Evolutionary conservation across 2,797 vertebrate genomes (phyloP).

Genomic region (Crossoptilon crossoptilon): DNA sequence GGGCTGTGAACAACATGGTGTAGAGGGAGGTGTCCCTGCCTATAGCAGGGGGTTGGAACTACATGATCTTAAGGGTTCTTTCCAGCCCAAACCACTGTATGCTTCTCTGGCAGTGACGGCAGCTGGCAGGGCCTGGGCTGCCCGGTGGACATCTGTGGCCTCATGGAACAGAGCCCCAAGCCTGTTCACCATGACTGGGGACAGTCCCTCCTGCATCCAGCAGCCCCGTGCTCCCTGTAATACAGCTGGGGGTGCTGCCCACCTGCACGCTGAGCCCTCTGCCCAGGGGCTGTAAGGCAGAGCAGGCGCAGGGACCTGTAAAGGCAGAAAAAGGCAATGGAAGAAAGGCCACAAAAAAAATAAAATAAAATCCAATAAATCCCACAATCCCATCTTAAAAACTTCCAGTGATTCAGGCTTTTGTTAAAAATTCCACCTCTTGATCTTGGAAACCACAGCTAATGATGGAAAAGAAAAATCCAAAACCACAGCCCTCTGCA

Average conservation of each 20-base stretch:
- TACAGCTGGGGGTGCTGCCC: background rate
- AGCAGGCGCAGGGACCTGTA: background rate
- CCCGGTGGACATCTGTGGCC: background rate
- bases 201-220: background rate
- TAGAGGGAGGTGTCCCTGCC: no score
- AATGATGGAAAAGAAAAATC: slow-evolving; percentile 65
- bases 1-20: no score
- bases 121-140: fast-evolving
- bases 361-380: slow-evolving; percentile 19
- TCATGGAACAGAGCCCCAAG: background rate
- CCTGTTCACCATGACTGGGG: background rate
- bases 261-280: background rate
- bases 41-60: no score
- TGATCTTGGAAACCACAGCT: slow-evolving; percentile 53
- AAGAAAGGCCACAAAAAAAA: background rate
- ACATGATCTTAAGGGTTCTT: no score
- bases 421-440: slow-evolving; percentile 59
- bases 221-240: fast-evolving
- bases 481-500: slow-evolving; percentile 40
- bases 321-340: background rate
- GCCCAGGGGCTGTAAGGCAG: slow-evolving; percentile 9
- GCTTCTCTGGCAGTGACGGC: background rate
- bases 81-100: no score
- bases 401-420: slow-evolving; percentile 13
- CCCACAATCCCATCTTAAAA: slow-evolving; percentile 45